Evolutionary conservation across 2,113 vertebrate species (phyloP).

Genomic region (Chionis minor): DNA sequence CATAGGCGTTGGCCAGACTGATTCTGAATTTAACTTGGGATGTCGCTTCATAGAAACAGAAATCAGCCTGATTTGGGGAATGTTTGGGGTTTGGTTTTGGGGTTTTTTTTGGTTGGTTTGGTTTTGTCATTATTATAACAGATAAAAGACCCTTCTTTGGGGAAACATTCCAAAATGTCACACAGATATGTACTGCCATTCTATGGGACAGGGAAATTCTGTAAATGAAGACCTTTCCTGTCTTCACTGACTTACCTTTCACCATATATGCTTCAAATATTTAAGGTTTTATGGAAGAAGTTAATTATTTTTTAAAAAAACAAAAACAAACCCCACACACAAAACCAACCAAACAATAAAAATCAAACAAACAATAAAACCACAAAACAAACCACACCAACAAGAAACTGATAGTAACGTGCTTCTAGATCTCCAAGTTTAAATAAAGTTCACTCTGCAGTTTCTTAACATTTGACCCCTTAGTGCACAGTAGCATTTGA

Average conservation of each 20-base stretch:
- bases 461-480: slow-evolving; percentile 8
- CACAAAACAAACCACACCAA: not conserved
- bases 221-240: not conserved
- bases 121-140: not conserved
- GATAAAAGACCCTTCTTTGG: not conserved
- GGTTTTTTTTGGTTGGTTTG: not conserved
- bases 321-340: not conserved
- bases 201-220: not conserved
- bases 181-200: not conserved
- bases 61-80: not conserved
- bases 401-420: not conserved
- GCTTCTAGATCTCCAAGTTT: not conserved
- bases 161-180: not conserved
- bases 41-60: not conserved
- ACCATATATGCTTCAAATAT: not conserved
- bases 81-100: not conserved
- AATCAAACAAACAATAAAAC: too few species aligned
- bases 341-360: too few species aligned
- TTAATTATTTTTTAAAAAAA: not conserved
- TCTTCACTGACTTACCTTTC: not conserved
- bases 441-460: not conserved
- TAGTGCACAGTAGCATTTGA: not conserved
- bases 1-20: not conserved
- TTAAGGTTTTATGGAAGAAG: not conserved
- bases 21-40: not conserved